phyloP scores from a whole-genome alignment of 2,113 vertebrate species.

The Clarias batrachus region DNA sequence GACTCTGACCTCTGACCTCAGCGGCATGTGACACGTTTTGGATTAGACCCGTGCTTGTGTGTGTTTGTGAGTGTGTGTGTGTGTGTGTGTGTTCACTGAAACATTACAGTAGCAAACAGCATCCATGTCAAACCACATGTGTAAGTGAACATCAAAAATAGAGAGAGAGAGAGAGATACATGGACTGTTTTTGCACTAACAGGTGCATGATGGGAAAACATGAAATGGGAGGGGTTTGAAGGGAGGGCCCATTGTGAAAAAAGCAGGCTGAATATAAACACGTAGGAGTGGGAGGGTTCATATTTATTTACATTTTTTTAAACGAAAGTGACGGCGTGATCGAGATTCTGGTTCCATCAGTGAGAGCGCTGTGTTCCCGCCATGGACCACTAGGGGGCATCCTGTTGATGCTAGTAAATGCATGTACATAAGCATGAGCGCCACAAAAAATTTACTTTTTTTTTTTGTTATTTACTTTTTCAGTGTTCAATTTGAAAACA shows the following conservation, averaged over 20 bases:
- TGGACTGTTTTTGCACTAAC: not conserved
- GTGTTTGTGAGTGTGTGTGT: not conserved
- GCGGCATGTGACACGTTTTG: not conserved
- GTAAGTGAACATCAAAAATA: not conserved
- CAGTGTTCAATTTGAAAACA: too few relatives aligned
- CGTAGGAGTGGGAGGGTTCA: too few relatives aligned
- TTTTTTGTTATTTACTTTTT: too few relatives aligned
- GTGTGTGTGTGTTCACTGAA: not conserved
- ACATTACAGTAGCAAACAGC: not conserved
- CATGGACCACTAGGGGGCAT: too few relatives aligned
- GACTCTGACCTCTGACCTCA: not conserved
- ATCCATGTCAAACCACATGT: not conserved
- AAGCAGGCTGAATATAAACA: not conserved
- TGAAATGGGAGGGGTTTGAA: not conserved
- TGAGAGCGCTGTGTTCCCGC: too few relatives aligned
- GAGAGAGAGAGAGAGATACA: not conserved
- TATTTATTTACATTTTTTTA: too few relatives aligned
- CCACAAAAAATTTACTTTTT: too few relatives aligned
- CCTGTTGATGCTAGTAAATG: too few relatives aligned
- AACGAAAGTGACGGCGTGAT: too few relatives aligned
- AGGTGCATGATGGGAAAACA: not conserved
- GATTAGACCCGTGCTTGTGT: not conserved
- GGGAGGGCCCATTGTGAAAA: not conserved
- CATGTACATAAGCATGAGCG: too few relatives aligned
- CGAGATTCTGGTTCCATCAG: too few relatives aligned